Evolutionary conservation across 2,797 vertebrate species (phyloP), one percentile per base, ranked within the genome.

Genomic region (Allobates femoralis): DNA sequence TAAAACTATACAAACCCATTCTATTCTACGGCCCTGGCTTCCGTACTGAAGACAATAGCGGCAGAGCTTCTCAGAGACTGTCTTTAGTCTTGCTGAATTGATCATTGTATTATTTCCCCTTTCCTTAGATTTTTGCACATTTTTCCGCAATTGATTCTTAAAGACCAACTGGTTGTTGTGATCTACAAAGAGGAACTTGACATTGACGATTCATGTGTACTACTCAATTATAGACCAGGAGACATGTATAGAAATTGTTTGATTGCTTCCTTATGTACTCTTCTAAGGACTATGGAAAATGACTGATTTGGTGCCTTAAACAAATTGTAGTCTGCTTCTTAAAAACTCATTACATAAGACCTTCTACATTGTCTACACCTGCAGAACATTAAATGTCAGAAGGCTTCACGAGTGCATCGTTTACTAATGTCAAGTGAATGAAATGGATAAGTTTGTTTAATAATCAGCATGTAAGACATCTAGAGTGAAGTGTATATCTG

Each of bases 341-440:
- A 88, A 88, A 93, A 91, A 90, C 89, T 92, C 91, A 93, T 93
- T 91, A 94, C 89, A 91, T 89, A 89, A 90, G 89, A 90, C 90
- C 86, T 92, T 91, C 93, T 92, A 90, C 92, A 89, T 87, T 91
- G 91, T 90, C 79, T 81, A 30, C 79, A 81, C 79, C 79, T 81
- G 79, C 60, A 81, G 46, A 66, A 28, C 60, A 81, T 81, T 81
- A 81, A 21, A 66, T 1, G 15, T 62, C 6, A n/a, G 34, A 60
- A 81, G 12, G 14, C 41, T 81, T 60, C 28, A 41, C 15, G 1
- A 79, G 23, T 30, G 34, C 26, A 23, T 41, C 56, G 3, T 79
- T 41, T 58, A 37, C 23, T 34, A 34, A 78, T 34, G 77, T 56
- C 75, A 76, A 73, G 75, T 55, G 51, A 26, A 79, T 55, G 28